These are phyloP conservation scores for Barypeithes pellucidus DNA, from an alignment of 2,888 invertebrate genomes.

Conservation along the genomic window DNA sequence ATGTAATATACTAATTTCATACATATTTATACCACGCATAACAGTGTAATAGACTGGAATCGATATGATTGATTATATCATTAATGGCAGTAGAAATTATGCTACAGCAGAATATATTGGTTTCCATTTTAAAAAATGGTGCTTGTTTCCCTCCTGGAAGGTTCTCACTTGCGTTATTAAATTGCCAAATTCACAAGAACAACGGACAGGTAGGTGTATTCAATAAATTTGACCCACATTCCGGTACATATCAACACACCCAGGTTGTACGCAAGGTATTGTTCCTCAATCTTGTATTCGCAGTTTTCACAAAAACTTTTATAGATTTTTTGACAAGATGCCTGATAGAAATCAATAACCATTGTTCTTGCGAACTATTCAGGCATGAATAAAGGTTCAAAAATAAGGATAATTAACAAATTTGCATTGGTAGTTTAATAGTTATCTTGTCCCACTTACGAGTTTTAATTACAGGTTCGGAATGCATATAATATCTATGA, in stretches of 20 bases:
- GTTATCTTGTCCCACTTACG: not conserved
- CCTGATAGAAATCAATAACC: slow-evolving; percentile 21
- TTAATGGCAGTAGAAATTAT: no score
- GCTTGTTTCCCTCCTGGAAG: no score
- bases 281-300: not conserved
- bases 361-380: slow-evolving; percentile 8
- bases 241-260: not conserved
- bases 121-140: no score
- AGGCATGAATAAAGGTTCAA: not conserved
- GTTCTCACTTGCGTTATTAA: no score
- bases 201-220: not conserved
- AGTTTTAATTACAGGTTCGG: slow-evolving; percentile 14
- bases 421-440: slow-evolving; percentile 9
- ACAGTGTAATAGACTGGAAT: no score
- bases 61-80: no score
- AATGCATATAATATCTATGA: not conserved
- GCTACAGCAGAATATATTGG: no score
- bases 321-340: not conserved
- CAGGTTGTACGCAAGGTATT: slow-evolving; percentile 5
- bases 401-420: slow-evolving; percentile 5
- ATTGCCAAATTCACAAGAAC: not conserved
- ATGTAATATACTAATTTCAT: no score
- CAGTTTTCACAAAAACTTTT: slow-evolving; percentile 5
- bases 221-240: slow-evolving; percentile 10
- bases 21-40: no score